These are phyloP conservation scores for Hydropsyche betteni DNA, from an alignment of 2,888 invertebrate species.

Conservation along the genomic window DNA sequence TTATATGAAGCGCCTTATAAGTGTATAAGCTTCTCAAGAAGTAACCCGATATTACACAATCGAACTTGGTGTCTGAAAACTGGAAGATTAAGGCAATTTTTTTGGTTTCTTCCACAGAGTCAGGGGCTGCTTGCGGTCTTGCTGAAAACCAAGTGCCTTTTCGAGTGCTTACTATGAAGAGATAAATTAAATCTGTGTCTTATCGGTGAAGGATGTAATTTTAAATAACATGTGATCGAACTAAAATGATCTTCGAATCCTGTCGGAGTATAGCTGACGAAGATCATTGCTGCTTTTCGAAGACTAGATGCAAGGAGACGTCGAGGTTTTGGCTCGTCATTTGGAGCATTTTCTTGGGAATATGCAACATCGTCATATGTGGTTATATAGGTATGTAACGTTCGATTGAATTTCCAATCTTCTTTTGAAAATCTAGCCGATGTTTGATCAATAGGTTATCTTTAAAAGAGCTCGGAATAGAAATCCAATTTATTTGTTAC, in stretches of 20 bases:
- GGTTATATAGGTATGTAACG: slow-evolving; percentile 48
- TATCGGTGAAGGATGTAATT: not conserved
- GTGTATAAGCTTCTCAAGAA: not conserved
- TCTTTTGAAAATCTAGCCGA: too few relatives aligned
- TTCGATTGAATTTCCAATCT: too few relatives aligned
- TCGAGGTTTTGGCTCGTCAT: slow-evolving; percentile 38
- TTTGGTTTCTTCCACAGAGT: not conserved
- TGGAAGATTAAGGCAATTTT: not conserved
- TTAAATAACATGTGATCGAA: too few relatives aligned
- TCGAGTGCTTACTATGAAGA: slow-evolving; percentile 7
- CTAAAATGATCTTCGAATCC: slow-evolving; percentile 26
- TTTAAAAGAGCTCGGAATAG: too few relatives aligned
- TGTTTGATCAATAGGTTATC: too few relatives aligned
- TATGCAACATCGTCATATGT: slow-evolving; percentile 49
- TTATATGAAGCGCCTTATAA: too few relatives aligned
- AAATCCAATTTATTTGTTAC: too few relatives aligned
- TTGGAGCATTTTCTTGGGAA: slow-evolving; percentile 46
- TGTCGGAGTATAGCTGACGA: slow-evolving; percentile 8
- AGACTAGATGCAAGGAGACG: not conserved
- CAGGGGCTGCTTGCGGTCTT: not conserved
- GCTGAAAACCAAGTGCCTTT: slow-evolving; percentile 8
- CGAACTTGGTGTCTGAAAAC: not conserved
- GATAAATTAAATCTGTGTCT: slow-evolving; percentile 1
- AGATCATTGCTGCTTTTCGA: slow-evolving; percentile 39
- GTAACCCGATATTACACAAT: slow-evolving; percentile 13